Evolutionary conservation across 2,888 invertebrate species (phyloP).

Genomic region (Ethmia dodecea): DNA sequence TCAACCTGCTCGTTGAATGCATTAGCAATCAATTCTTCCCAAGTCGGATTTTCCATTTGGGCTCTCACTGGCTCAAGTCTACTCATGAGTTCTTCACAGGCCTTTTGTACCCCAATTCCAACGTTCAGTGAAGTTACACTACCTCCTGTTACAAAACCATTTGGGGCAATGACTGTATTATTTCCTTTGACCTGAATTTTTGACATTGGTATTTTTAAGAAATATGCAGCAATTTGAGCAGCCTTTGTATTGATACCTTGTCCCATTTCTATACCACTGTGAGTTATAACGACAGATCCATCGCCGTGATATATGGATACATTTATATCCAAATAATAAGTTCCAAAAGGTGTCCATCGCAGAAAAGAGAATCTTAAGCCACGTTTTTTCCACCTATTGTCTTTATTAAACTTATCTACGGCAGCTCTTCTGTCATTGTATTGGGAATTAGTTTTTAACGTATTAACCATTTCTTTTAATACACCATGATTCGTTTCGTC

Average conservation of each 20-base stretch:
- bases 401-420: conserved; percentile 67
- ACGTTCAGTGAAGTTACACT: conserved; percentile 71
- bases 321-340: conserved; percentile 55
- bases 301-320: conserved; percentile 81
- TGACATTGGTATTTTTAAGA: conserved; percentile 79
- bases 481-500: conserved; percentile 50
- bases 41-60: conserved; percentile 63
- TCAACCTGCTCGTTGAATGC: conserved; percentile 70
- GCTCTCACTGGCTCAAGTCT: conserved; percentile 58
- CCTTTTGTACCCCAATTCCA: conserved; percentile 31
- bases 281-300: conserved; percentile 80
- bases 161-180: conserved; percentile 73
- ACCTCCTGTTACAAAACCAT: conserved; percentile 76
- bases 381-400: conserved; percentile 85
- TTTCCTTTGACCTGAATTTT: conserved; percentile 78
- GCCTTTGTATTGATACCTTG: conserved; percentile 88
- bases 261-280: conserved; percentile 83
- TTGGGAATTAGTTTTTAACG: conserved; percentile 51
- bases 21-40: conserved; percentile 73
- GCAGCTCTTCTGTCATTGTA: conserved; percentile 52
- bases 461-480: conserved; percentile 52
- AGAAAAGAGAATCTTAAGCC: conserved; percentile 57
- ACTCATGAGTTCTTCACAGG: conserved; percentile 34
- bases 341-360: conserved; percentile 75
- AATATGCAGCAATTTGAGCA: conserved; percentile 83